A percentile compares a stretch with the other conserved stretches of the same genome.
These are phyloP conservation scores for Centroberyx gerrardi DNA, from an alignment of 2,797 vertebrate species.

Conservation along the genomic window DNA sequence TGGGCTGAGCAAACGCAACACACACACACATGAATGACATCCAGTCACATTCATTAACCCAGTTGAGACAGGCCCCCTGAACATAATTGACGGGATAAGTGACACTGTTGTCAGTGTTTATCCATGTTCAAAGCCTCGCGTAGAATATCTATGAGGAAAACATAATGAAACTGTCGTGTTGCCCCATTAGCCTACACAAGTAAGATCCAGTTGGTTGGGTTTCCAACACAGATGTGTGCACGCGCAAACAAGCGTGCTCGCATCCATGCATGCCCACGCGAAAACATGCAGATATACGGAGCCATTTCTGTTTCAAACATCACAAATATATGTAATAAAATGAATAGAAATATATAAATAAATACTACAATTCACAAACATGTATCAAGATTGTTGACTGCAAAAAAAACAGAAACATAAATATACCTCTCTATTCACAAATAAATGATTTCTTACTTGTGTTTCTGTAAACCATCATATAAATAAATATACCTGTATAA, in stretches of 20 bases:
- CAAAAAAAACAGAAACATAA: too few species aligned
- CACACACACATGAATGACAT: conserved; percentile 25
- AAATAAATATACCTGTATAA: too few species aligned
- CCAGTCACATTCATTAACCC: conserved; percentile 39
- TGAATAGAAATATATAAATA: too few species aligned
- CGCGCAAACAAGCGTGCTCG: neutral
- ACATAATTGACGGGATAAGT: conserved; percentile 56
- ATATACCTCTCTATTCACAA: too few species aligned
- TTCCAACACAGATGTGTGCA: conserved; percentile 20
- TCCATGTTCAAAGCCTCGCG: conserved; percentile 49
- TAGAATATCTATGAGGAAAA: conserved; percentile 45
- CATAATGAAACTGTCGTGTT: conserved; percentile 59
- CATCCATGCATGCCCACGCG: conserved; percentile 14
- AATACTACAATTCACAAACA: too few species aligned
- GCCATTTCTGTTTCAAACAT: too few species aligned
- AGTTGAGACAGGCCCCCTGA: conserved; percentile 33
- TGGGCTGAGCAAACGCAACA: too few species aligned
- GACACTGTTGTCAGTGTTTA: conserved; percentile 52
- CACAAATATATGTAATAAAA: too few species aligned
- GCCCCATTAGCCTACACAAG: conserved; percentile 47
- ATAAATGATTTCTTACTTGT: too few species aligned
- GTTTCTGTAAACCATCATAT: too few species aligned
- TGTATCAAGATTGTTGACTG: too few species aligned
- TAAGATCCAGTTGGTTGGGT: conserved; percentile 52
- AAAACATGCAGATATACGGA: conserved; percentile 15